phyloP scores from a whole-genome alignment of 37 sponge, comb jelly and placozoan genomes.

The Chondrosia reniformis region DNA sequence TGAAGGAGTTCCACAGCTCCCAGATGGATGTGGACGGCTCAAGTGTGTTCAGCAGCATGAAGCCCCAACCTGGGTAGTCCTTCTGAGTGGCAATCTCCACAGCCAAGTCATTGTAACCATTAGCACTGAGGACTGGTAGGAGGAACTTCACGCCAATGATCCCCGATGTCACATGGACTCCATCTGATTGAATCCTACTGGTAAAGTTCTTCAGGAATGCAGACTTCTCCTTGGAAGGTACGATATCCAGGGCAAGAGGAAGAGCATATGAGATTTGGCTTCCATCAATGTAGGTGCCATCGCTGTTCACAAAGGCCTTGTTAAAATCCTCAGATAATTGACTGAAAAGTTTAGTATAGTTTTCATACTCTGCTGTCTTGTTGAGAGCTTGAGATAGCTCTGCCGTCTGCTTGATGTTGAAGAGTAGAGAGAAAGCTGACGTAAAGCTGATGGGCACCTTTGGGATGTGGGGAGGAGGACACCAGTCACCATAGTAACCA shows the following conservation, averaged over 20 bases:
- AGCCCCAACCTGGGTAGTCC: constrained; percentile 75
- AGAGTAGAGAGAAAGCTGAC: constrained; percentile 52
- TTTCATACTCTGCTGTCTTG: background rate
- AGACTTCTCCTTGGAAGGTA: constrained; percentile 14
- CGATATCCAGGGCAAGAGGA: constrained; percentile 39
- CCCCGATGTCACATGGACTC: constrained; percentile 44
- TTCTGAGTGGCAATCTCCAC: constrained; percentile 41
- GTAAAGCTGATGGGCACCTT: constrained; percentile 31
- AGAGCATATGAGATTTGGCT: constrained; percentile 49
- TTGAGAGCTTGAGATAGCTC: constrained; percentile 40
- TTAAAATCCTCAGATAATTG: constrained; percentile 31
- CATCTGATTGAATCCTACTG: constrained; percentile 24
- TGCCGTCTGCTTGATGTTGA: constrained; percentile 29
- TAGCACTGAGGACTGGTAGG: constrained; percentile 32
- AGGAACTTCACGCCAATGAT: constrained; percentile 49
- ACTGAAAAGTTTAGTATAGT: background rate
- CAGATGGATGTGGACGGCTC: constrained; percentile 70
- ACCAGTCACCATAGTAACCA: constrained; percentile 72
- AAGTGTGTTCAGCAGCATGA: constrained; percentile 50
- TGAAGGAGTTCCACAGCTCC: constrained; percentile 65
- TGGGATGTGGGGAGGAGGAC: constrained; percentile 53
- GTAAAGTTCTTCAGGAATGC: constrained; percentile 21
- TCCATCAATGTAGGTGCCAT: constrained; percentile 29
- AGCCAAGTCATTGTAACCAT: constrained; percentile 34
- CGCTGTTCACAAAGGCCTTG: constrained; percentile 31